Base-by-base conservation (phyloP, 2,113 vertebrate species). In the Camarhynchus parvulus region DNA sequence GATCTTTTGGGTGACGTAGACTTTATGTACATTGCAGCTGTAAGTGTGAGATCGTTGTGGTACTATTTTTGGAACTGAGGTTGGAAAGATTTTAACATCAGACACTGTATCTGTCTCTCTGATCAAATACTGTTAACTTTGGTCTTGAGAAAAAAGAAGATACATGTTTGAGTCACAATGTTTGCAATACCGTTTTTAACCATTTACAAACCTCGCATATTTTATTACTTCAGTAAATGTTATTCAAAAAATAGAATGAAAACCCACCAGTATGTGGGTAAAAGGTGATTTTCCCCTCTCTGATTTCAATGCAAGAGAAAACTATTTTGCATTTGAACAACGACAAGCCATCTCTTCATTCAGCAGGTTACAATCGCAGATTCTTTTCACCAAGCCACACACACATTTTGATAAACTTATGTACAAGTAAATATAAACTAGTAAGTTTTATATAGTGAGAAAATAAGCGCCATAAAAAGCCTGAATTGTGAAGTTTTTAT, bases 21-120 rank as follows among this genome's bases (percentile, higher is more conserved):
- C 44, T 47, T 27, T 3, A 56, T 5, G 37, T 53, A 42, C 21
- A 1, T 9, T 70, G 87, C 50, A 80, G 63, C 53, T 89, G 11
- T 41, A 80, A 8, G 18, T 46, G 66, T 59, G 67, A 37, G 33
- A 47, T 13, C 16, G 49, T 73, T 63, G 64, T 81, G 73, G 47
- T 77, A 19, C 92, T 97, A 90, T 94, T 90, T 96, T 73, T 63
- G 77, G 69, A 82, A 39, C 37, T 81, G 86, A 91, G 85, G 84
- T 87, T 94, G 96, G 95, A 97, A 97, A 93, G 44, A 64, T 64
- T 84, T 79, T 79, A 49, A 78, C 89, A 89, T 39, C 91, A 95
- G 59, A 47, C 33, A 41, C 64, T 52, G 4, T 87, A 90, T 93
- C 92, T 81, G 59, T 21, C 24, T 87, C 68, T 91, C 22, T 83